A percentile compares a stretch with the other conserved stretches of the same genome.
phyloP scores from a whole-genome alignment of 2,888 invertebrate genomes.

The Ormia ochracea region DNA sequence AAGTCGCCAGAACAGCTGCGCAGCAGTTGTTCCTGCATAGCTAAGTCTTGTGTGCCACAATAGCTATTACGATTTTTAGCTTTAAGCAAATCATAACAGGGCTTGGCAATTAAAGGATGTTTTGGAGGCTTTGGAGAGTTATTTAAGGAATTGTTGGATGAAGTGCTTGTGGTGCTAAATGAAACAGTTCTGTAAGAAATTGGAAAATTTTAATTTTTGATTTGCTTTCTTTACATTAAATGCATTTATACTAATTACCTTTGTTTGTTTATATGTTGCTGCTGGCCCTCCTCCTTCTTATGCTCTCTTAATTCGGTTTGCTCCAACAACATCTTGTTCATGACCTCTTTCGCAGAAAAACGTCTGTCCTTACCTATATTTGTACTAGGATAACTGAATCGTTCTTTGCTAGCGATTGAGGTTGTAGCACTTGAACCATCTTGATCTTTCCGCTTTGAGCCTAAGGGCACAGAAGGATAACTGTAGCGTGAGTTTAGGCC shows the following conservation, averaged over 20 bases:
- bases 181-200: constrained; percentile 57
- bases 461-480: constrained; percentile 75
- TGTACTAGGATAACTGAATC: constrained; percentile 76
- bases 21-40: constrained; percentile 64
- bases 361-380: constrained; percentile 61
- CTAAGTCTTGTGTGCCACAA: constrained; percentile 64
- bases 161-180: constrained; percentile 50
- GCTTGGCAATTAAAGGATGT: constrained; percentile 61
- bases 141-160: constrained; percentile 48
- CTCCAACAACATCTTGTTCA: constrained; percentile 53
- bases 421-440: constrained; percentile 60
- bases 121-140: constrained; percentile 51
- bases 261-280: constrained; percentile 31
- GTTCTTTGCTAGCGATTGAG: constrained; percentile 69
- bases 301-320: constrained; percentile 33
- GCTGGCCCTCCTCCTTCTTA: constrained; percentile 31
- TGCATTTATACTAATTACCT: constrained; percentile 14
- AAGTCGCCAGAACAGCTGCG: constrained; percentile 69
- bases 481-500: constrained; percentile 71
- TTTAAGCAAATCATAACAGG: constrained; percentile 66
- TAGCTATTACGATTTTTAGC: constrained; percentile 71
- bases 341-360: constrained; percentile 50
- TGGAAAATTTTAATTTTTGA: background rate
- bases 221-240: background rate
- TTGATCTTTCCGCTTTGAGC: constrained; percentile 75